phyloP scores from a whole-genome alignment of 2,888 invertebrate species.

The Isoperla grammatica region DNA sequence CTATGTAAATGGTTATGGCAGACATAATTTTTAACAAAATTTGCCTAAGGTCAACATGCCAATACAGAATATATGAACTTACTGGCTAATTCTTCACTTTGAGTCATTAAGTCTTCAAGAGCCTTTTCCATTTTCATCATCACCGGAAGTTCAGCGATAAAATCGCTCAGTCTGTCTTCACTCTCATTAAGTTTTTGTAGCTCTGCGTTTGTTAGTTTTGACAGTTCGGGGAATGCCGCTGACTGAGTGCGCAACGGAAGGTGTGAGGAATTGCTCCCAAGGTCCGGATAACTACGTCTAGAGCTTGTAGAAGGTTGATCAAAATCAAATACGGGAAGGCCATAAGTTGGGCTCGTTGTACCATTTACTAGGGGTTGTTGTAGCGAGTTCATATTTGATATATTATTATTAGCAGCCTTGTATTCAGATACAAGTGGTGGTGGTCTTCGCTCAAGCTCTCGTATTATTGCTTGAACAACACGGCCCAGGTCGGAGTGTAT shows the following conservation, averaged over 20 bases:
- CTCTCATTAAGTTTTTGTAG: constrained; percentile 63
- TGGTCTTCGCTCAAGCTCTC: constrained; percentile 67
- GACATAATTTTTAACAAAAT: no score
- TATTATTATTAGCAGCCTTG: background rate
- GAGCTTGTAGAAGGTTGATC: background rate
- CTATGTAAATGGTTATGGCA: no score
- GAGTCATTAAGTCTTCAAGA: constrained; percentile 64
- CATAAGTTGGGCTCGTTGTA: background rate
- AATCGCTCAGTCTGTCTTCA: constrained; percentile 66
- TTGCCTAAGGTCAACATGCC: no score
- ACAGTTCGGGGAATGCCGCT: constrained; percentile 47
- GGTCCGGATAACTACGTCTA: constrained; percentile 36
- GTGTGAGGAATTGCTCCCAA: constrained; percentile 15
- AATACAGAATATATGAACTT: constrained; percentile 33
- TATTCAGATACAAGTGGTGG: constrained; percentile 39
- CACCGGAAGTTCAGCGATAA: constrained; percentile 58
- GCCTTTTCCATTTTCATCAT: constrained; percentile 61
- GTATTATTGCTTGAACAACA: constrained; percentile 72
- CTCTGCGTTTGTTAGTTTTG: constrained; percentile 54
- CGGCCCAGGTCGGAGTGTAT: constrained; percentile 73
- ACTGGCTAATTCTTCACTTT: constrained; percentile 65
- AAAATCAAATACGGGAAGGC: background rate
- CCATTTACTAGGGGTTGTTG: background rate
- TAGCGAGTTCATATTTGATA: background rate
- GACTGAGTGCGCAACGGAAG: constrained; percentile 1